These are phyloP conservation scores for Crax fasciolata DNA, from an alignment of 2,797 vertebrate species.

Conservation along the genomic window DNA sequence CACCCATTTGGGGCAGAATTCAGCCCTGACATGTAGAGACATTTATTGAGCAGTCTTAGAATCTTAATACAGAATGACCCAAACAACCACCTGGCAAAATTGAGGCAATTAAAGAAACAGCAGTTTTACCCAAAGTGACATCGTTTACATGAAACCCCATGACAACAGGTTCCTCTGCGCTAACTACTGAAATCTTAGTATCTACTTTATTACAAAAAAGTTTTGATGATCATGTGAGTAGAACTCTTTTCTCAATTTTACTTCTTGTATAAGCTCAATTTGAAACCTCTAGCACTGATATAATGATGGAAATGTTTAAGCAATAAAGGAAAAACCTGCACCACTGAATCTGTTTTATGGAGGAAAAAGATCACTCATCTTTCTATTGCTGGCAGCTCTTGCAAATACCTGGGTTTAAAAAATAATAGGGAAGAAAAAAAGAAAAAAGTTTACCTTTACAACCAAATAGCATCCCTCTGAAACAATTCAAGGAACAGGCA, in stretches of 20 bases:
- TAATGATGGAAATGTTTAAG: neutral
- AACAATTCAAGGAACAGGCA: slow-evolving; percentile 23
- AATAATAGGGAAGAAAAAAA: neutral
- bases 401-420: slow-evolving; percentile 41
- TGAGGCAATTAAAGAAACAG: neutral
- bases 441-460: slow-evolving; percentile 9
- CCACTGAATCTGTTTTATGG: neutral
- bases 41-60: neutral
- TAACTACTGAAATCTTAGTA: neutral
- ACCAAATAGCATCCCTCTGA: slow-evolving; percentile 29
- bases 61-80: neutral
- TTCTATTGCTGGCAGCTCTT: neutral
- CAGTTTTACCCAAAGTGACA: neutral
- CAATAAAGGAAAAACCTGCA: neutral
- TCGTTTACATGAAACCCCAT: neutral
- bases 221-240: neutral
- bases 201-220: slow-evolving; percentile 4
- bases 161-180: neutral
- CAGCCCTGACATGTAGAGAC: neutral
- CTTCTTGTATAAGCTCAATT: neutral
- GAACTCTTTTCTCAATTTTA: neutral
- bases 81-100: slow-evolving; percentile 20
- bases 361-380: neutral
- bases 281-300: neutral
- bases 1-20: neutral